phyloP scores from a whole-genome alignment of 2,113 vertebrate species.

The Cisticola juncidis region DNA sequence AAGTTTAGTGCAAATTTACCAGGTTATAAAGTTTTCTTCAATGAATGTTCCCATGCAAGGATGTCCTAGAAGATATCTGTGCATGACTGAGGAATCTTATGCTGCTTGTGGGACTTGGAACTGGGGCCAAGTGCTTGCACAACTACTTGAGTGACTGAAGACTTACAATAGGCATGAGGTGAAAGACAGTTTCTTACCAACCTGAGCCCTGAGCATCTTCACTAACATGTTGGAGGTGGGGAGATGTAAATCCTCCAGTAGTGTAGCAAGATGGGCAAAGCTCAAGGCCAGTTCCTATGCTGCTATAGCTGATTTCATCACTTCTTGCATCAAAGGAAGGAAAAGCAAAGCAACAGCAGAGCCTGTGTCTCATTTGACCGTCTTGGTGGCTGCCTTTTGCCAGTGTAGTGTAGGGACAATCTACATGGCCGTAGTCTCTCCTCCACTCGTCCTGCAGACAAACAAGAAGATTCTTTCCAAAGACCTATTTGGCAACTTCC shows the following conservation, averaged over 20 bases:
- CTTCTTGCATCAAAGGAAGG: not conserved
- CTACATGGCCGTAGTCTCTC: not conserved
- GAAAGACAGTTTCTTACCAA: not conserved
- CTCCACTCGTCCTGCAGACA: not conserved
- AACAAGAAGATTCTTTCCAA: not conserved
- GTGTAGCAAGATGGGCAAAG: not conserved
- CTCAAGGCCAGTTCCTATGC: rapidly evolving
- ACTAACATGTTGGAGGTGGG: rapidly evolving
- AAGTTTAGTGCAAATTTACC: not conserved
- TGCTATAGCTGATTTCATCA: not conserved
- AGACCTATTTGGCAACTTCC: not conserved
- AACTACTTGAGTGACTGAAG: not conserved
- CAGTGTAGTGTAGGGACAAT: rapidly evolving
- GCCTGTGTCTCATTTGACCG: not conserved
- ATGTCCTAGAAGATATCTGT: not conserved
- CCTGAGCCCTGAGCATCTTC: not conserved
- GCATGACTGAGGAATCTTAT: not conserved
- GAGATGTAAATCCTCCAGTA: rapidly evolving
- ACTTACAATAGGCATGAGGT: not conserved
- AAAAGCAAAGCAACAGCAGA: not conserved
- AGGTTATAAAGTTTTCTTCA: not conserved
- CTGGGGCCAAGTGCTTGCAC: not conserved
- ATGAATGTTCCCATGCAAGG: not conserved
- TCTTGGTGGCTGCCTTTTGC: not conserved
- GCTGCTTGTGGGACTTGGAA: not conserved